A percentile compares a stretch with the other conserved stretches of the same genome.
These are phyloP conservation scores for Maconellicoccus hirsutus DNA, from an alignment of 1,140 invertebrate species.

Conservation along the genomic window DNA sequence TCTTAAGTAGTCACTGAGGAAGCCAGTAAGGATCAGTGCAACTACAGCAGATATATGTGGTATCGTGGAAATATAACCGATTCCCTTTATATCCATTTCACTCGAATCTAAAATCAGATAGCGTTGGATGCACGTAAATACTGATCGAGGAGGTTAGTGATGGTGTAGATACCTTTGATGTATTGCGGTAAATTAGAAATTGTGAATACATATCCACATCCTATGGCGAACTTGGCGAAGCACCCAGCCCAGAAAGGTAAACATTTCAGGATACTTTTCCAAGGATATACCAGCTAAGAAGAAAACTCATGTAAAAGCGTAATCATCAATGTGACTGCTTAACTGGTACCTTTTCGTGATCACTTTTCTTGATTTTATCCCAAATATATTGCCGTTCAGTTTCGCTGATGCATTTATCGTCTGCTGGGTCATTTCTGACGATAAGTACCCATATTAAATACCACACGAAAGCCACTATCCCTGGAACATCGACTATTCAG, in stretches of 20 bases:
- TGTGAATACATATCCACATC: not conserved
- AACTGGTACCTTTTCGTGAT: not conserved
- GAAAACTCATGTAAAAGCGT: not conserved
- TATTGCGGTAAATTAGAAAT: not conserved
- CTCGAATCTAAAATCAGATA: not conserved
- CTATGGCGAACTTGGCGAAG: not conserved
- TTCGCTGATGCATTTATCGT: not conserved
- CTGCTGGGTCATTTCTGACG: not conserved
- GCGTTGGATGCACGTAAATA: no score
- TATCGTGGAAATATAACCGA: not conserved
- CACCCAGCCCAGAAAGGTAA: slow-evolving; percentile 65
- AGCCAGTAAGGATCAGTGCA: not conserved
- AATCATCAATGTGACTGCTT: not conserved
- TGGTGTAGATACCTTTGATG: not conserved
- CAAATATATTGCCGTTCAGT: not conserved
- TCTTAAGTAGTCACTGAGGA: not conserved
- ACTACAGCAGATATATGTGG: not conserved
- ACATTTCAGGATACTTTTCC: slow-evolving; percentile 70
- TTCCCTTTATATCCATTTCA: not conserved
- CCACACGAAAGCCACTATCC: not conserved
- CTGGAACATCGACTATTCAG: not conserved
- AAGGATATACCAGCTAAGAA: slow-evolving; percentile 41
- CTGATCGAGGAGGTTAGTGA: no score
- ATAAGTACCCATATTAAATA: not conserved
- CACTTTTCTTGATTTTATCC: not conserved